Percentiles rank a stretch among this genome's conserved stretches.
Evolutionary conservation across 2,888 invertebrate species (phyloP).

Genomic region (Cantharis rustica): DNA sequence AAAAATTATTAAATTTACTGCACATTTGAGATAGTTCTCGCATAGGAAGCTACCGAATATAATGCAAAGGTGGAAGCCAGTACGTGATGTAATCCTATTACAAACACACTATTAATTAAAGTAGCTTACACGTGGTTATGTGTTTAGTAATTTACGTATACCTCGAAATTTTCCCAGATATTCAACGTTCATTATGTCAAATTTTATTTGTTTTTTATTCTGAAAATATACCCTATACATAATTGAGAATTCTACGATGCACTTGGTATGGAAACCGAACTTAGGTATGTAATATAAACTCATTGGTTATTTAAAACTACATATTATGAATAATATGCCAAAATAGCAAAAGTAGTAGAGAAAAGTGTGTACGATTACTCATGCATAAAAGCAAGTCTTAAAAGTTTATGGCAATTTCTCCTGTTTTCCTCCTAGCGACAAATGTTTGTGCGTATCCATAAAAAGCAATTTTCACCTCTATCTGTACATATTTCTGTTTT

Average conservation of each 20-base stretch:
- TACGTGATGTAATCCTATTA: constrained; percentile 68
- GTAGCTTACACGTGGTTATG: constrained; percentile 21
- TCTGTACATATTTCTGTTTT: constrained; percentile 39
- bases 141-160: constrained; percentile 21
- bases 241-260: neutral
- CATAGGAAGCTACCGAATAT: constrained; percentile 44
- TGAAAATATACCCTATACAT: neutral
- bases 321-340: neutral
- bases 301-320: constrained; percentile 22
- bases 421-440: constrained; percentile 34
- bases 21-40: neutral
- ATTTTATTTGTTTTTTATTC: neutral
- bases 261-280: neutral
- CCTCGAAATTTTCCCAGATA: constrained; percentile 10
- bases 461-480: constrained; percentile 45
- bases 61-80: constrained; percentile 69
- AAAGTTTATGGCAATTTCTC: constrained; percentile 41
- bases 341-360: neutral
- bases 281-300: too few species aligned
- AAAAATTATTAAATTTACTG: neutral
- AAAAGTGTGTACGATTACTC: constrained; percentile 31
- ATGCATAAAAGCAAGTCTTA: constrained; percentile 38
- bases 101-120: constrained; percentile 27
- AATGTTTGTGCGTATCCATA: constrained; percentile 46
- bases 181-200: neutral